Evolutionary conservation across 2,797 vertebrate species (phyloP), one percentile per base, ranked within the genome.

Genomic region (Morelia viridis): DNA sequence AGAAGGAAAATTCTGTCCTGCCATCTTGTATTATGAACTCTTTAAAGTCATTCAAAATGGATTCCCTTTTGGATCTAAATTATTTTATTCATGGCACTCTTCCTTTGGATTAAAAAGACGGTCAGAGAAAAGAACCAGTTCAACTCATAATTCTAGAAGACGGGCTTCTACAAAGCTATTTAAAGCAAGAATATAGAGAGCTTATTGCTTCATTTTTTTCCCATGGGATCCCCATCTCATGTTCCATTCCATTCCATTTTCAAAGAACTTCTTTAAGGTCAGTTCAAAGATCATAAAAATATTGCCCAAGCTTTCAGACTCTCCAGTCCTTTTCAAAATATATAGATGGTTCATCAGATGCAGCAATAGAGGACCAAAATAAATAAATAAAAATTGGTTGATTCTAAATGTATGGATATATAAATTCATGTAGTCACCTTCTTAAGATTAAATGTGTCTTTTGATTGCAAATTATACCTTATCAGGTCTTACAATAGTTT

Each of bases 1-100:
- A 57, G 83, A 87, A 83, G 10, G 28, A 87, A 56, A 92, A 95
- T 84, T 93, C 2, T 26, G 35, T 76, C 26, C 85, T 83, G 17
- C 31, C 5, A 26, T n/a, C 17, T 84, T 65, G 41, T 6, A 46
- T 22, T 85, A 26, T 86, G 31, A 85, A 24, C 41, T 22, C 31
- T 61, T 60, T 19, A 53, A 71, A 93, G 46, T 7, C 5, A 46
- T 56, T 65, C 41, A 57, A 58, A 57, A 22, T 35, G n/a, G 26
- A 24, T 46, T 5, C 7, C 28, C 22, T 19, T 92, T 89, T 65
- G 15, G 17, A 9, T 85, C 83, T 80, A 60, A 87, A 57, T 88
- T 61, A 9, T 76, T 65, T 58, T 15, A 80, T 85, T 83, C 26
- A 46, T 26, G 19, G 5, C 1, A 46, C 24, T 41, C 68, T 85